Conservation (phyloP, 2,888 invertebrate species). For the Idaea dimidiata region DNA sequence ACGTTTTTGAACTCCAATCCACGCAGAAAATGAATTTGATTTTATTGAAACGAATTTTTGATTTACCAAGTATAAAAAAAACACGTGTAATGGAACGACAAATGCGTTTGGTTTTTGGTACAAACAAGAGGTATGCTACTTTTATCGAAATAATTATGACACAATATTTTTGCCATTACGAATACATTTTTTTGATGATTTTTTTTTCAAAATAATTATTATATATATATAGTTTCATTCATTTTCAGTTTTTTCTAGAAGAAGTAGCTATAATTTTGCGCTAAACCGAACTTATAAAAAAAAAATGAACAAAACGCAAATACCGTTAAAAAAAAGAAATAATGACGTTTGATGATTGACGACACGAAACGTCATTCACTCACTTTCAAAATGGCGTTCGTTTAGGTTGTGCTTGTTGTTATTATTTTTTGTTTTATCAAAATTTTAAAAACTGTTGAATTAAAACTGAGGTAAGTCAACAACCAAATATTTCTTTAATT, state of each 20-base stretch:
- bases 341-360: constrained; percentile 9
- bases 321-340: constrained; percentile 22
- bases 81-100: constrained; percentile 12
- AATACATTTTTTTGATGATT: not conserved
- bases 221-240: not conserved
- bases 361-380: constrained; percentile 36
- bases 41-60: no score
- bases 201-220: not conserved
- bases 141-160: not conserved
- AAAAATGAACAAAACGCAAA: constrained; percentile 33
- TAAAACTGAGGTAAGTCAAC: constrained; percentile 57
- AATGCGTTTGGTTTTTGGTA: constrained; percentile 20
- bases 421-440: constrained; percentile 55
- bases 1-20: constrained; percentile 8
- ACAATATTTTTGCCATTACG: no score
- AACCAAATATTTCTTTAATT: not conserved
- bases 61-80: not conserved
- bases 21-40: constrained; percentile 1
- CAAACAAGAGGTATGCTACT: not conserved
- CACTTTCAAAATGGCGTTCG: constrained; percentile 70
- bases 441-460: constrained; percentile 65
- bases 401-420: constrained; percentile 63
- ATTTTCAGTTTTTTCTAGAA: not conserved
- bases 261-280: not conserved
- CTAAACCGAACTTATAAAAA: not conserved